Percentiles rank a stretch among this genome's conserved stretches.
Conservation (phyloP, 2,888 invertebrate genomes). For the Lepidonotus clava region DNA sequence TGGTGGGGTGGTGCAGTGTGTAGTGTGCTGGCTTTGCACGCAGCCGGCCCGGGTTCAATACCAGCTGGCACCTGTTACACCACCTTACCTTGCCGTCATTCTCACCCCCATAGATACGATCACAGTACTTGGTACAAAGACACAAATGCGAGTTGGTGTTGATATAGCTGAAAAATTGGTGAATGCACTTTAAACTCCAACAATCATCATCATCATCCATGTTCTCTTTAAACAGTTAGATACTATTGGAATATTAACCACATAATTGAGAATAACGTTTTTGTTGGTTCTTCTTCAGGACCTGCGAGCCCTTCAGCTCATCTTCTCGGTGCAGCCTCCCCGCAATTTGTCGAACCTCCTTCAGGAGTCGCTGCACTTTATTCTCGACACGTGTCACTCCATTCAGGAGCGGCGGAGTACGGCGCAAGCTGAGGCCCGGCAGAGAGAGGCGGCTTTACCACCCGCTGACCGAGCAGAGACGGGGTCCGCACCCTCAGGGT, state of each 20-base stretch:
- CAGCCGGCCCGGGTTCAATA: too few relatives aligned
- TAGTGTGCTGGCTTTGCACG: too few relatives aligned
- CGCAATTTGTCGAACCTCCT: slow-evolving; percentile 71
- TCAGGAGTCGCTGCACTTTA: slow-evolving; percentile 73
- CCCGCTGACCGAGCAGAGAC: background rate
- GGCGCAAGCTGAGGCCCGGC: slow-evolving; percentile 54
- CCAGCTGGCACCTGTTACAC: too few relatives aligned
- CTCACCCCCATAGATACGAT: too few relatives aligned
- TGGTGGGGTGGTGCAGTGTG: too few relatives aligned
- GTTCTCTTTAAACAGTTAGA: too few relatives aligned
- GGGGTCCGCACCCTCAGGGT: background rate
- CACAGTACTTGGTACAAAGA: too few relatives aligned
- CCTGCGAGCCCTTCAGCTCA: slow-evolving; percentile 76
- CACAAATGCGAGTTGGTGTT: too few relatives aligned
- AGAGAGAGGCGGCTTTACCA: background rate
- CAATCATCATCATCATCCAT: too few relatives aligned
- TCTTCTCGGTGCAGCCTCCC: slow-evolving; percentile 76
- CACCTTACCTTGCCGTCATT: too few relatives aligned
- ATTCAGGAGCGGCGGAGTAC: slow-evolving; percentile 73
- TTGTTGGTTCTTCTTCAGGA: slow-evolving; percentile 71
- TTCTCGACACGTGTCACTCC: slow-evolving; percentile 71
- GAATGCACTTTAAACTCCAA: too few relatives aligned
- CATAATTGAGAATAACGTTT: background rate
- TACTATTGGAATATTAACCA: background rate
- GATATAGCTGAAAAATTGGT: too few relatives aligned